Conservation (phyloP, 2,113 vertebrate species). For the Puffinus mauretanicus region DNA sequence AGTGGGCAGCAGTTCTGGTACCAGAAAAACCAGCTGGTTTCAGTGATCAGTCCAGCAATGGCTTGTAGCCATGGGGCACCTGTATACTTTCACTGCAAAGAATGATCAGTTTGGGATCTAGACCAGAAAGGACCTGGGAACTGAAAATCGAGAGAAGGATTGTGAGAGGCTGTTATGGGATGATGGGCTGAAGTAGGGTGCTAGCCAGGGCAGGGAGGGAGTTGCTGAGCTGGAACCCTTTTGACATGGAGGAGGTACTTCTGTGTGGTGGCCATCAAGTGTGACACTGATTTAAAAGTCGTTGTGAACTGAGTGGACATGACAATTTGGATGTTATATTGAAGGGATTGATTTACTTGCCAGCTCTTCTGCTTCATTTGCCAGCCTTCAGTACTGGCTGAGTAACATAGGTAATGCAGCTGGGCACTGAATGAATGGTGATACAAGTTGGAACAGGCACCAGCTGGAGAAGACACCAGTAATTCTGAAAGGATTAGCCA, state of each 20-base stretch:
- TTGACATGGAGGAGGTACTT: neutral
- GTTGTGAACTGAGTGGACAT: fast-evolving
- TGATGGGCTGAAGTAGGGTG: neutral
- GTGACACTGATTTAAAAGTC: neutral
- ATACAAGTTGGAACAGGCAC: neutral
- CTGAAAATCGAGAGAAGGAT: neutral
- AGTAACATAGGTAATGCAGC: neutral
- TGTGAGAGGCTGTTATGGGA: neutral
- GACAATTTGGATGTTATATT: neutral
- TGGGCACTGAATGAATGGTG: neutral
- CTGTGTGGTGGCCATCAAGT: neutral
- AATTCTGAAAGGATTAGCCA: neutral
- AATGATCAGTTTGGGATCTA: neutral
- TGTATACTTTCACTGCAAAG: neutral
- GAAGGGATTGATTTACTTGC: neutral
- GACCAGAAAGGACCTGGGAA: neutral
- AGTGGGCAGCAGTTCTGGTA: neutral
- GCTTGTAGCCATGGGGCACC: neutral
- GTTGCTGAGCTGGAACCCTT: neutral
- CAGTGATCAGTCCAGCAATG: neutral
- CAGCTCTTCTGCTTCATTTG: neutral
- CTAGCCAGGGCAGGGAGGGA: neutral
- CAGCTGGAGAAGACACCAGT: neutral
- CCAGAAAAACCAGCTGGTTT: neutral
- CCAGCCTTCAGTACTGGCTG: neutral